These are phyloP conservation scores for Rallus limicola DNA, from an alignment of 2,113 vertebrate species.

Conservation along the genomic window DNA sequence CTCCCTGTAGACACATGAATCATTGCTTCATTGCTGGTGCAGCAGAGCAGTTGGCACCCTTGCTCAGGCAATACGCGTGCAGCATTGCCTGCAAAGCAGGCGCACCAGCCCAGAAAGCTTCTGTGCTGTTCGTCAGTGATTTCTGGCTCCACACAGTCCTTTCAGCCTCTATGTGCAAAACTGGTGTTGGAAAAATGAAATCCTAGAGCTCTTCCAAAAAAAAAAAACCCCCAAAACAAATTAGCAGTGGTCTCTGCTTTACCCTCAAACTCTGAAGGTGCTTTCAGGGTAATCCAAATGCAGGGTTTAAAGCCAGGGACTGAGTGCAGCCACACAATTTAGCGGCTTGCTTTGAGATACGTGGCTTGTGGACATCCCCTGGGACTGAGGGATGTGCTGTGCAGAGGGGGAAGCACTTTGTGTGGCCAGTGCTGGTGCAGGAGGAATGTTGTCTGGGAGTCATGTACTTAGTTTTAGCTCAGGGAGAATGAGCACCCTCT, in stretches of 20 bases:
- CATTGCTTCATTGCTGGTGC: neutral
- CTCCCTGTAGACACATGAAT: neutral
- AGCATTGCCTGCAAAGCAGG: constrained; percentile 6
- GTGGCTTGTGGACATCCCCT: neutral
- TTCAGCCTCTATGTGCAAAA: neutral
- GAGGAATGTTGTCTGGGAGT: neutral
- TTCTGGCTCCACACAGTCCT: neutral
- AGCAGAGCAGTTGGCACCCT: constrained; percentile 15
- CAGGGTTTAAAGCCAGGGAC: fast-evolving
- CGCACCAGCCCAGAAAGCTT: neutral
- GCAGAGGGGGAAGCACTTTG: neutral
- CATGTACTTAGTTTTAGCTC: neutral
- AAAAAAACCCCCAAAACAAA: neutral
- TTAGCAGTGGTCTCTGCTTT: neutral
- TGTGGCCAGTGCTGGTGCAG: neutral
- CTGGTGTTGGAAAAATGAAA: neutral
- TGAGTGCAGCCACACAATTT: fast-evolving
- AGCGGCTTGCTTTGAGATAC: neutral
- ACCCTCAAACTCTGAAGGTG: neutral
- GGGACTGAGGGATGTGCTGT: neutral
- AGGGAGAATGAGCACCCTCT: neutral
- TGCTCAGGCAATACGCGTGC: neutral
- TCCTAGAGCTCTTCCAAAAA: neutral
- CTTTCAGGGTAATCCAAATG: neutral
- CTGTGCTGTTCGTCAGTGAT: neutral